These are phyloP conservation scores for Lates calcarifer DNA, from an alignment of 2,113 vertebrate species.

Conservation along the genomic window DNA sequence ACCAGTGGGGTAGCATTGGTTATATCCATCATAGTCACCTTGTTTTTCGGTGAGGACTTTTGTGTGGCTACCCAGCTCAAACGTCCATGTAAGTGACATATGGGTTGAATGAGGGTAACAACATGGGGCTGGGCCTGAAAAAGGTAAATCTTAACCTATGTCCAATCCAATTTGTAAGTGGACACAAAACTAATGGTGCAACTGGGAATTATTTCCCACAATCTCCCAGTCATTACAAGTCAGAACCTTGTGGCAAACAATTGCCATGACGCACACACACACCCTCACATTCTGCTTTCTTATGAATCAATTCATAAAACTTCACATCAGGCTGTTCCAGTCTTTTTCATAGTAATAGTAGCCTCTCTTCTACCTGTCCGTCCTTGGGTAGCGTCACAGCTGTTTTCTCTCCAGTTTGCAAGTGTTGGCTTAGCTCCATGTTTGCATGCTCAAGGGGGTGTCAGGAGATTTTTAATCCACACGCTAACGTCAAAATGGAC, in stretches of 20 bases:
- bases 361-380: constrained; percentile 7
- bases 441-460: constrained; percentile 39
- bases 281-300: neutral
- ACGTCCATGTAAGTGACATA: neutral
- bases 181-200: neutral
- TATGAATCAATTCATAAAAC: constrained; percentile 5
- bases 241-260: constrained; percentile 2
- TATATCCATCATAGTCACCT: neutral
- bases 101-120: neutral
- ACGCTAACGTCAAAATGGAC: constrained; percentile 32
- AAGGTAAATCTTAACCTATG: neutral
- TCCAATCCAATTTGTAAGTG: neutral
- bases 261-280: neutral
- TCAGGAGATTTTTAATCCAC: constrained; percentile 55
- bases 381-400: constrained; percentile 22
- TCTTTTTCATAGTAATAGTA: neutral
- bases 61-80: fast-evolving
- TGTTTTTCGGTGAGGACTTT: neutral
- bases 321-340: neutral
- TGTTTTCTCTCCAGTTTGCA: constrained; percentile 7
- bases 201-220: neutral
- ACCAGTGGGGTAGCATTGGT: neutral
- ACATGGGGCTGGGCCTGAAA: neutral
- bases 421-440: constrained; percentile 37
- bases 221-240: constrained; percentile 10